Base-by-base conservation (phyloP, 2,113 vertebrate species). In the Perca fluviatilis region DNA sequence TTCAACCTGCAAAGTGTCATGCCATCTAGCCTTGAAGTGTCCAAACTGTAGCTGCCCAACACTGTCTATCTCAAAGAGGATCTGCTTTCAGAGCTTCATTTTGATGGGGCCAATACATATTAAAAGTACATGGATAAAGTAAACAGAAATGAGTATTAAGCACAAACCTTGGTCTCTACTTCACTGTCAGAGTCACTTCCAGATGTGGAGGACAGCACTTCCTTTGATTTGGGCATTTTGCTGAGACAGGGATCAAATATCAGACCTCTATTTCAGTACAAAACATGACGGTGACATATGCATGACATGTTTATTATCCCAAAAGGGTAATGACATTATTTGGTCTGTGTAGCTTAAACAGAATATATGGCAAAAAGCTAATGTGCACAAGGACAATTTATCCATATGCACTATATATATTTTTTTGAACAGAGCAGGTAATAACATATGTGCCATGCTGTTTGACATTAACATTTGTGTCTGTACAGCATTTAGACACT, bases 201-300 rank as follows among this genome's bases (percentile, higher is more conserved):
- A 77, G 98, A 98, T 64, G 98, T 96, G 94, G 97, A 98, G 56
- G 98, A 98, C 86, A 98, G 93, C 86, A 97, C 96, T 95, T 99
- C 98, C 96, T 98, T 99, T 93, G 98, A 97, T 82, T 99, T 99
- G 33, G 98, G 98, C 98, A 99, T 99, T 95, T 97, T 99, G 93
- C 51, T 86, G 46, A 81, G 63, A 64, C 51, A 69, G 56, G 23
- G 11, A 79, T 46, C 6, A 74, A n/a, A 76, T 1, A n/a, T 84
- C 78, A 68, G 51, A 40, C 6, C 18, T 66, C 7, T 33, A 12
- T 43, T 50, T n/a, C 25, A 58, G 9, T 15, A 49, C n/a, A 53
- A 74, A 30, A 27, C 15, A 33, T 49, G 16, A 43, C 3, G 16
- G 18, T 8, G n/a, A 62, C 6, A 49, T 57, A 50, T 9, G 7